A percentile compares a stretch with the other conserved stretches of the same genome.
Conservation (phyloP, 2,113 vertebrate species). For the Cercopithecus mona region DNA sequence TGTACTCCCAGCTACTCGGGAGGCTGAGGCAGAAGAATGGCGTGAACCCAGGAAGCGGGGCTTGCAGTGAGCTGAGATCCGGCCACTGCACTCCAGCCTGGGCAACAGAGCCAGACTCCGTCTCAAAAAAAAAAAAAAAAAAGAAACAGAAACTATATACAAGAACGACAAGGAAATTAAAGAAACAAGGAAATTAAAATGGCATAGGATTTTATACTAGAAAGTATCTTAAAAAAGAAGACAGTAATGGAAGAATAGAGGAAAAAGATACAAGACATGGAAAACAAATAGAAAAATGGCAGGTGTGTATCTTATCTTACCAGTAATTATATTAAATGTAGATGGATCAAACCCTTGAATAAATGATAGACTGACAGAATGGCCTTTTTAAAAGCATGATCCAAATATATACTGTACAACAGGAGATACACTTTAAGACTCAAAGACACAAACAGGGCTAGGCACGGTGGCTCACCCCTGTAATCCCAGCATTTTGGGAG, state of each 20-base stretch:
- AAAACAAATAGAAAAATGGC: neutral
- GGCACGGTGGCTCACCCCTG: too few relatives aligned
- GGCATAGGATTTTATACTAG: neutral
- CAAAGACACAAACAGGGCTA: neutral
- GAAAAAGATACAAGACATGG: neutral
- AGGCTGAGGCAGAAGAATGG: too few relatives aligned
- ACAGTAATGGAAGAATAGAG: neutral
- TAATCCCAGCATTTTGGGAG: neutral
- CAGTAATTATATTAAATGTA: too few relatives aligned
- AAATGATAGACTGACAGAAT: neutral
- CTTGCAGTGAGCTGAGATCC: too few relatives aligned
- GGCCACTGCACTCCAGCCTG: too few relatives aligned
- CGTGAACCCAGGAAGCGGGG: too few relatives aligned
- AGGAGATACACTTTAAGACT: neutral
- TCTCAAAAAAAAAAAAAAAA: too few relatives aligned
- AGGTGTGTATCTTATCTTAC: neutral
- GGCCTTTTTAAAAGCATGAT: neutral
- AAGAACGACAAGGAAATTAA: too few relatives aligned
- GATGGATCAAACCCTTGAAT: neutral
- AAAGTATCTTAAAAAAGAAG: neutral
- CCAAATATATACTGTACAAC: neutral
- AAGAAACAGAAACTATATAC: too few relatives aligned
- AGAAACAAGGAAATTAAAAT: neutral
- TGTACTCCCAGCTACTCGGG: too few relatives aligned
- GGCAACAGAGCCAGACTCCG: too few relatives aligned